Evolutionary conservation across 53 echinoderm and acorn worm genomes (phyloP).

Genomic region (Antedon mediterranea): DNA sequence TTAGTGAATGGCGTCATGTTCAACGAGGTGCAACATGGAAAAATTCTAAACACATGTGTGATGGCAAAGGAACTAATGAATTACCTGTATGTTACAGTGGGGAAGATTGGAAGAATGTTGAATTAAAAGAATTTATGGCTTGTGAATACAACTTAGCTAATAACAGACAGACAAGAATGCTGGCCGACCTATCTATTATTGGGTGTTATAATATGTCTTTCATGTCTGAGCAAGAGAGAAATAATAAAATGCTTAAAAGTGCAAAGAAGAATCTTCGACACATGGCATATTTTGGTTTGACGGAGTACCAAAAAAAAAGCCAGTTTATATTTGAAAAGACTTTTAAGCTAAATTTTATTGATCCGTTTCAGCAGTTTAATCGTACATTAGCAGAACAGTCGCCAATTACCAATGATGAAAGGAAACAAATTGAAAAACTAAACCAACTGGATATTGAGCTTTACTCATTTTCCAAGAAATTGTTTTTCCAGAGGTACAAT

Average conservation of each 20-base stretch:
- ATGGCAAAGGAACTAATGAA: conserved; percentile 44
- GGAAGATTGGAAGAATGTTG: conserved; percentile 52
- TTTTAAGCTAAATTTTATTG: conserved; percentile 46
- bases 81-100: conserved; percentile 44
- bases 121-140: conserved; percentile 50
- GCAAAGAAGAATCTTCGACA: conserved; percentile 57
- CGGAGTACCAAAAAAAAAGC: conserved; percentile 58
- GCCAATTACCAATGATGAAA: conserved; percentile 19
- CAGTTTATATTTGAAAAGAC: conserved; percentile 88
- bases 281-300: conserved; percentile 70
- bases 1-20: conserved; percentile 92
- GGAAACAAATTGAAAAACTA: conserved; percentile 10
- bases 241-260: conserved; percentile 47
- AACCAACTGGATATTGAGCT: conserved; percentile 61
- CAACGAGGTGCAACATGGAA: conserved; percentile 85
- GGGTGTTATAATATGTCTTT: conserved; percentile 66
- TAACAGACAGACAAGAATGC: conserved; percentile 83
- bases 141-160: conserved; percentile 65
- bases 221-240: conserved; percentile 29
- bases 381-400: conserved; percentile 34
- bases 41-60: conserved; percentile 61
- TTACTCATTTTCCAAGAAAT: conserved; percentile 56
- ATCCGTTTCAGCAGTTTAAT: conserved; percentile 46
- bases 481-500: conserved; percentile 59
- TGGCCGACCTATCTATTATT: conserved; percentile 61